Base-by-base conservation (phyloP, 2,888 invertebrate genomes). In the Blastobasis adustella region DNA sequence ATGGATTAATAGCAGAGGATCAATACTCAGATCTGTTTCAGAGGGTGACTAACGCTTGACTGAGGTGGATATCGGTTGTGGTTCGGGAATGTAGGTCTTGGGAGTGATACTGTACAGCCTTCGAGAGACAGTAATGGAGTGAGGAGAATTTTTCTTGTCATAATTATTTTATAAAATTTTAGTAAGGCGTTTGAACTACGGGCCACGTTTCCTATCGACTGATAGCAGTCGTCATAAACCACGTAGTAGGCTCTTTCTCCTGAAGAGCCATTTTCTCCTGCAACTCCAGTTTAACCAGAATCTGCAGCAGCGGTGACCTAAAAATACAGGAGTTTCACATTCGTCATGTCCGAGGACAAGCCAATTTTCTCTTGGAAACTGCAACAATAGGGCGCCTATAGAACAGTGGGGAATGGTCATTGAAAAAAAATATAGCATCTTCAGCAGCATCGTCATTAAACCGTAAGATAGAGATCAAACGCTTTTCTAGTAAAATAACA, bases 11-110 rank as follows among this genome's bases (percentile, higher is more conserved):
- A 43, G 43, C 43, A 9, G 7, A 45, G 10, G 46, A 9, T 9
- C 23, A 41, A 41, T 47, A 5, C 6, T 5, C 8, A 46, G 76
- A 71, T 76, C 71, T 76, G 73, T 66, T 64, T 63, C 67, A 66
- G 67, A 58, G 71, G 79, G 77, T 76, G 83, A 71, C 73, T 71
- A 62, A 61, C 61, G 61, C 60, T 66, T 66, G 55, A 87, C 85
- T 85, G 86, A 77, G 68, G 56, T 65, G 63, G 68, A 61, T 65
- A 61, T 63, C 62, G 73, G 63, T 68, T 81, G 80, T 69, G 79
- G 81, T 78, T 70, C 71, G 57, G 62, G 77, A 69, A 82, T 79
- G 82, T 82, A 82, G 84, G 81, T 79, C 84, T 82, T 69, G 74
- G 65, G 64, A 68, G 58, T 65, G 59, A 63, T 61, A 65, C 65